Evolutionary conservation across 1,140 invertebrate species (phyloP).

Genomic region (Diuraphis noxia): DNA sequence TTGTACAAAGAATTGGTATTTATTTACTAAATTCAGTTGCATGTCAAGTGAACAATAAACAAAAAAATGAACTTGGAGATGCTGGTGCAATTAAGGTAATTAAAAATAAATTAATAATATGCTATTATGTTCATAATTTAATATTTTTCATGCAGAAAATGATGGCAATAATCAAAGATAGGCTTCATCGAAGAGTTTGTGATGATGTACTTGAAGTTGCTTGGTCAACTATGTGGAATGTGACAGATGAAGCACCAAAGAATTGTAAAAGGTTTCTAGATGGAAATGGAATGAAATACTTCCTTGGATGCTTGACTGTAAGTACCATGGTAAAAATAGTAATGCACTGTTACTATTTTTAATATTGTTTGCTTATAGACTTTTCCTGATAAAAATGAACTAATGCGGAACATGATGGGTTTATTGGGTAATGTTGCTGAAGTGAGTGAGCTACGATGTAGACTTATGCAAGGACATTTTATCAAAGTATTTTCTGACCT

Average conservation of each 20-base stretch:
- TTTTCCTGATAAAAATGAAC: constrained; percentile 84
- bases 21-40: constrained; percentile 93
- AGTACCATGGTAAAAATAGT: constrained; percentile 53
- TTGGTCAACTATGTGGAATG: constrained; percentile 98
- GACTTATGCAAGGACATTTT: constrained; percentile 83
- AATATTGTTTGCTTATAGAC: constrained; percentile 63
- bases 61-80: constrained; percentile 88
- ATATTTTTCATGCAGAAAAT: constrained; percentile 71
- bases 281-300: constrained; percentile 82
- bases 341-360: neutral
- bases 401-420: constrained; percentile 95
- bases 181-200: constrained; percentile 73
- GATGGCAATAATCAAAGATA: constrained; percentile 78
- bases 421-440: constrained; percentile 95
- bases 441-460: constrained; percentile 78
- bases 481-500: constrained; percentile 84
- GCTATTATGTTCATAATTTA: neutral
- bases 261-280: constrained; percentile 91
- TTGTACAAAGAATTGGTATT: constrained; percentile 92
- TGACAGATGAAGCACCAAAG: constrained; percentile 92
- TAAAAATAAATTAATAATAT: neutral
- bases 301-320: constrained; percentile 81
- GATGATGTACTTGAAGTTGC: constrained; percentile 96
- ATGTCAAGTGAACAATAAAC: constrained; percentile 90
- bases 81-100: constrained; percentile 82